These are phyloP conservation scores for Thumatha senex DNA, from an alignment of 2,888 invertebrate species.

Conservation along the genomic window DNA sequence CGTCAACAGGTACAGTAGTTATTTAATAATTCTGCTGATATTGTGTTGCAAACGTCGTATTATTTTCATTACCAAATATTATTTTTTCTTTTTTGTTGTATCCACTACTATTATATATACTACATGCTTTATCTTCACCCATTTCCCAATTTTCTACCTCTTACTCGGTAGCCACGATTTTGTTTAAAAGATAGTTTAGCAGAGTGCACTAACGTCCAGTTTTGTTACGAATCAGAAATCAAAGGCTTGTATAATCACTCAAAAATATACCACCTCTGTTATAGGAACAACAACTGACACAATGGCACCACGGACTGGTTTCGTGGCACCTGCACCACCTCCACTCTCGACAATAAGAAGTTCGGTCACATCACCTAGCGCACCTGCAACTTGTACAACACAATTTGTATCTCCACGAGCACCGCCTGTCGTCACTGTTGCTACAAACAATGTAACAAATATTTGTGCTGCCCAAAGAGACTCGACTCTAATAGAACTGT, in stretches of 20 bases:
- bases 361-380: slow-evolving; percentile 64
- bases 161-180: no score
- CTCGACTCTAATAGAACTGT: slow-evolving; percentile 90
- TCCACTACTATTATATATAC: no score
- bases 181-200: no score
- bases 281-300: slow-evolving; percentile 58
- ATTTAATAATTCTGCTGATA: neutral
- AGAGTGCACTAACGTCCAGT: no score
- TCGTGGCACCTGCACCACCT: slow-evolving; percentile 73
- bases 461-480: slow-evolving; percentile 83
- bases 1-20: slow-evolving; percentile 49
- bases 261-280: slow-evolving; percentile 6
- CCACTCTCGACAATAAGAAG: slow-evolving; percentile 67
- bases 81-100: no score
- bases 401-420: slow-evolving; percentile 75
- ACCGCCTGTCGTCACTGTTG: slow-evolving; percentile 65
- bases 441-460: slow-evolving; percentile 56
- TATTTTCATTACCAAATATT: no score
- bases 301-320: slow-evolving; percentile 58
- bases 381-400: slow-evolving; percentile 73
- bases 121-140: no score
- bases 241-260: no score
- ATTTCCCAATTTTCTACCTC: no score
- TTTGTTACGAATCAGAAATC: no score
- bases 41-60: neutral